phyloP scores from a whole-genome alignment of 1,140 invertebrate genomes.

The Solenopsis fugax region DNA sequence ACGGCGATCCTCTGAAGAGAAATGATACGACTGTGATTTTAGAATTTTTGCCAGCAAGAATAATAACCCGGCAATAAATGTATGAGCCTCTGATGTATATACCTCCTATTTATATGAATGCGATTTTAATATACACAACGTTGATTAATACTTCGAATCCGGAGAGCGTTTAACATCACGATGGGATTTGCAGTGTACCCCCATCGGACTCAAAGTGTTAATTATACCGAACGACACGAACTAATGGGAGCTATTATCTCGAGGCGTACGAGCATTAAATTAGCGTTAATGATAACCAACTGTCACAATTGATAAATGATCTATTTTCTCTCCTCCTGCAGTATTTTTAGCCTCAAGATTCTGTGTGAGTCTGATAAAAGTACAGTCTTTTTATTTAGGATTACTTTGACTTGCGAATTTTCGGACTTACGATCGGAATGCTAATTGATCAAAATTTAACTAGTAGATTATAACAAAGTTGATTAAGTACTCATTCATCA shows the following conservation, averaged over 20 bases:
- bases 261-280: constrained; percentile 48
- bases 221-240: constrained; percentile 53
- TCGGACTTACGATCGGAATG: too few relatives aligned
- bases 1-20: too few relatives aligned
- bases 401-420: too few relatives aligned
- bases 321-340: neutral
- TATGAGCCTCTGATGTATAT: neutral
- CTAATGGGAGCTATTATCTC: constrained; percentile 60
- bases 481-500: too few relatives aligned
- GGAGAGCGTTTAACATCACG: constrained; percentile 40
- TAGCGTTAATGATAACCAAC: constrained; percentile 51
- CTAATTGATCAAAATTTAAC: too few relatives aligned
- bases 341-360: neutral
- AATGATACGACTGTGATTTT: neutral
- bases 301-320: neutral
- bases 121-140: constrained; percentile 22
- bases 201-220: constrained; percentile 50
- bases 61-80: neutral
- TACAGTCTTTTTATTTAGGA: too few relatives aligned
- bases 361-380: neutral
- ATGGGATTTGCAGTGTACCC: constrained; percentile 35
- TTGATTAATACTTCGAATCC: constrained; percentile 59
- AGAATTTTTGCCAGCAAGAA: neutral
- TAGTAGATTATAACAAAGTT: too few relatives aligned
- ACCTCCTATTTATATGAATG: constrained; percentile 16